Conservation (phyloP, 2,797 vertebrate species). For the Toxotes lorentzi region DNA sequence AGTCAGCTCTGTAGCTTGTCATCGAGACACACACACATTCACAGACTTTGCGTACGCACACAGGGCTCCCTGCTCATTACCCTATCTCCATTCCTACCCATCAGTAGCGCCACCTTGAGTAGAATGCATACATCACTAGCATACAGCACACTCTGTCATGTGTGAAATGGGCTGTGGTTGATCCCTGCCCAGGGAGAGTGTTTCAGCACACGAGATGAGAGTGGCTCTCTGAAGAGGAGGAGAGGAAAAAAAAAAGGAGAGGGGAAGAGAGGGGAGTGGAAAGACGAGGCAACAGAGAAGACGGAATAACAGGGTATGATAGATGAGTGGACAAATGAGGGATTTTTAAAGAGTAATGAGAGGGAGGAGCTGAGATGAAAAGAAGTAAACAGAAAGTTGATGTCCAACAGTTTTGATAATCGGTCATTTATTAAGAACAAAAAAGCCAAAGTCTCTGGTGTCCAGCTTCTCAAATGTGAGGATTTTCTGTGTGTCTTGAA, state of each 20-base stretch:
- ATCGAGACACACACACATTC: constrained; percentile 20
- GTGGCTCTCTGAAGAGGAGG: constrained; percentile 49
- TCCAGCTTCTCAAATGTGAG: background rate
- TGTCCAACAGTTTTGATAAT: background rate
- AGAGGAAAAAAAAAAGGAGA: background rate
- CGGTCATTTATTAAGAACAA: background rate
- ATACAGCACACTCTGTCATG: constrained; percentile 74
- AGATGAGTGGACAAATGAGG: constrained; percentile 32
- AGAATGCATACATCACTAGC: constrained; percentile 72
- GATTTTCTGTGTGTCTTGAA: no score
- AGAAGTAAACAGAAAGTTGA: constrained; percentile 7
- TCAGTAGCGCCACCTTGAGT: constrained; percentile 65
- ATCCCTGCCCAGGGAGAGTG: constrained; percentile 77
- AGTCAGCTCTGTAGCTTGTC: constrained; percentile 44
- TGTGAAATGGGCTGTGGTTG: constrained; percentile 82
- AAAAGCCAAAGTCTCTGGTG: background rate
- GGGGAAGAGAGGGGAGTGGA: constrained; percentile 9
- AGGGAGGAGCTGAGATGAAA: constrained; percentile 15
- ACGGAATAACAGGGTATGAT: constrained; percentile 41
- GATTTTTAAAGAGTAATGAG: constrained; percentile 39
- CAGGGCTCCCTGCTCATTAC: constrained; percentile 58
- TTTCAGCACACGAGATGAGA: constrained; percentile 72
- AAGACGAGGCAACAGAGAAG: constrained; percentile 27
- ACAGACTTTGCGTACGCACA: constrained; percentile 32
- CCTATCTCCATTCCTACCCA: constrained; percentile 68